Evolutionary conservation across 2,797 vertebrate genomes (phyloP).

Genomic region (Chaunax sp.): DNA sequence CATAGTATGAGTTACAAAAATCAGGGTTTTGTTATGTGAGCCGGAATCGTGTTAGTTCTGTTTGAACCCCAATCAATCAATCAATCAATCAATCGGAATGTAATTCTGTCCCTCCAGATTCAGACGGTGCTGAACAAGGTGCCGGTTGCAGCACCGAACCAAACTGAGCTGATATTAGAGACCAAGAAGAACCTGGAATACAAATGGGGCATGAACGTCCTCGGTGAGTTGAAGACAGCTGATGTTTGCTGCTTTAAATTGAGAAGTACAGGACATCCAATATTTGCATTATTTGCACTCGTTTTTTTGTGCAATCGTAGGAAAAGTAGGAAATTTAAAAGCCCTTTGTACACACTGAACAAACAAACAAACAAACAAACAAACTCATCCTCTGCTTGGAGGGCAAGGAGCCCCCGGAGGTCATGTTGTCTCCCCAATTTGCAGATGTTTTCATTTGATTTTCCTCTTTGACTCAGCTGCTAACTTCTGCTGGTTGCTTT

Average conservation of each 20-base stretch:
- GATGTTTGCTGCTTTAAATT: neutral
- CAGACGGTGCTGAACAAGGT: conserved; percentile 86
- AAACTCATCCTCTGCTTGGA: too few species aligned
- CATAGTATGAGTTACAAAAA: neutral
- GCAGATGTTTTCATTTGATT: too few species aligned
- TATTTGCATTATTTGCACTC: too few species aligned
- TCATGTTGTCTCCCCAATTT: too few species aligned
- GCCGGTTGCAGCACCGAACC: conserved; percentile 63
- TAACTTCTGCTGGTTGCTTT: too few species aligned
- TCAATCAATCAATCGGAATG: neutral
- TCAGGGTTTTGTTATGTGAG: neutral
- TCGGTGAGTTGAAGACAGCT: conserved; percentile 78
- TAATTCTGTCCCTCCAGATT: conserved; percentile 69
- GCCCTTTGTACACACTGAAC: too few species aligned
- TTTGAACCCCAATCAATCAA: neutral
- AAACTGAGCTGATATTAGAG: conserved; percentile 75
- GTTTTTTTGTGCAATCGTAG: too few species aligned
- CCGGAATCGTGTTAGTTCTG: neutral
- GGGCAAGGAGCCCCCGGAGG: too few species aligned
- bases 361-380: too few species aligned
- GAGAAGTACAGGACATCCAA: too few species aligned
- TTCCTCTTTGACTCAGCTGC: too few species aligned
- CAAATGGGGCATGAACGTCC: conserved; percentile 90
- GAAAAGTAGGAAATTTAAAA: too few species aligned
- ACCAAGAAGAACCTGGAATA: conserved; percentile 85